Conservation (phyloP, 2,888 invertebrate species). For the Sycophila texana region DNA sequence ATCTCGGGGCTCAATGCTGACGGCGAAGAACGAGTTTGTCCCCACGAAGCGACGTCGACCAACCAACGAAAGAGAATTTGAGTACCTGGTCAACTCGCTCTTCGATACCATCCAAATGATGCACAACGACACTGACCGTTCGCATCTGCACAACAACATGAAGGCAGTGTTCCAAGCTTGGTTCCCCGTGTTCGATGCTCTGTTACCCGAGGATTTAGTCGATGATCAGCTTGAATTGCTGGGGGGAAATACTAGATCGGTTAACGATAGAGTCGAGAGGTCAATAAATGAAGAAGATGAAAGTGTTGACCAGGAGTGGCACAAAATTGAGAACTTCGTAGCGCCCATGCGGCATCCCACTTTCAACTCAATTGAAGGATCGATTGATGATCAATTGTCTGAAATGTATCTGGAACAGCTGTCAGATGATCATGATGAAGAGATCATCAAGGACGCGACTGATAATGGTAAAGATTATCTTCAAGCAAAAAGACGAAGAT, state of each 20-base stretch:
- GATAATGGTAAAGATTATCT: no score
- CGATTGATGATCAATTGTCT: no score
- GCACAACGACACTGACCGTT: conserved; percentile 43
- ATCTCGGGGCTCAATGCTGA: conserved; percentile 7
- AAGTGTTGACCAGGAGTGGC: no score
- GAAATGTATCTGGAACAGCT: not conserved
- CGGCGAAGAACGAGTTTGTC: conserved; percentile 25
- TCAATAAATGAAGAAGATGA: no score
- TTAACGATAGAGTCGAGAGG: no score
- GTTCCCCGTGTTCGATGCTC: conserved; percentile 53
- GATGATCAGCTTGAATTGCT: not conserved
- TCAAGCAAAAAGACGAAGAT: not conserved
- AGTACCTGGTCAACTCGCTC: conserved; percentile 29
- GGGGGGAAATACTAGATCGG: not conserved
- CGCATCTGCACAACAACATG: conserved; percentile 49
- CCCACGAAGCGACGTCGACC: not conserved
- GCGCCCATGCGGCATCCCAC: no score
- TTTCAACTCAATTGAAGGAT: no score
- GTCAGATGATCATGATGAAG: not conserved
- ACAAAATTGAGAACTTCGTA: no score
- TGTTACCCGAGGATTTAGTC: conserved; percentile 22
- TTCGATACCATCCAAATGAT: conserved; percentile 37
- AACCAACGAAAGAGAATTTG: conserved; percentile 19
- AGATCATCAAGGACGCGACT: not conserved
- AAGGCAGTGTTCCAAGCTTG: conserved; percentile 51